Base-by-base conservation (phyloP, 1,140 invertebrate genomes). In the Bombus fervidus region DNA sequence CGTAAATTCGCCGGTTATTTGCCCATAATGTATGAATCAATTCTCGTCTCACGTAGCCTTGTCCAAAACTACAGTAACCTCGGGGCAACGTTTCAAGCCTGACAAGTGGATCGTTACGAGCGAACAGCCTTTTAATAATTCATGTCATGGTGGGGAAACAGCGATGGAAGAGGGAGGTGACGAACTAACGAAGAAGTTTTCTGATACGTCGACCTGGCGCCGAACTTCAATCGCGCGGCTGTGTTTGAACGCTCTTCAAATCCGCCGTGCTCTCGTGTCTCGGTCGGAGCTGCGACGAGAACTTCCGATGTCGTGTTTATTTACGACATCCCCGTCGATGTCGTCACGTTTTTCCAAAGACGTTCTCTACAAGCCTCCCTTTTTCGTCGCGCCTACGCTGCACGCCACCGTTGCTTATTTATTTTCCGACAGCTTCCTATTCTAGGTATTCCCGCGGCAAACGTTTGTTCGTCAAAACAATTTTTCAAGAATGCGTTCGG, bases 281-380 rank as follows among this genome's bases (percentile, higher is more conserved):
- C 81, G 71, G 59, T n/a, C 62, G 73, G n/a, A 31, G 66, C 68
- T 34, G 71, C 86, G 41, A 68, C 41, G 31, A 62, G 39, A 76
- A 77, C 53, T 34, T 69, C 66, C 28, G 28, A 12, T 64, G 69
- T 66, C 57, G 12, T 85, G 84, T 90, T 90, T 91, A 88, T 90
- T 85, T 85, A 81, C 83, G 78, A 83, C 39, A 34, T 22, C 31
- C 3, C 18, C 64, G 8, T 12, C 41, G 53, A 78, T 64, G 74
- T 81, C 78, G 74, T 88, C 89, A 88, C 77, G 89, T 90, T 88
- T 90, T 84, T 84, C 86, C 80, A 64, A 89, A 89, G 80, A 78
- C 86, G 74, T 57, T 64, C 57, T 39, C 73, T 77, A n/a, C 59
- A 12, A 9, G 28, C 64, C 66, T 43, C 13, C 66, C 37, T 18